Percentiles rank a stretch among this genome's conserved stretches.
Conservation (phyloP, 2,888 invertebrate species). For the Hermaeophaga mercurialis region DNA sequence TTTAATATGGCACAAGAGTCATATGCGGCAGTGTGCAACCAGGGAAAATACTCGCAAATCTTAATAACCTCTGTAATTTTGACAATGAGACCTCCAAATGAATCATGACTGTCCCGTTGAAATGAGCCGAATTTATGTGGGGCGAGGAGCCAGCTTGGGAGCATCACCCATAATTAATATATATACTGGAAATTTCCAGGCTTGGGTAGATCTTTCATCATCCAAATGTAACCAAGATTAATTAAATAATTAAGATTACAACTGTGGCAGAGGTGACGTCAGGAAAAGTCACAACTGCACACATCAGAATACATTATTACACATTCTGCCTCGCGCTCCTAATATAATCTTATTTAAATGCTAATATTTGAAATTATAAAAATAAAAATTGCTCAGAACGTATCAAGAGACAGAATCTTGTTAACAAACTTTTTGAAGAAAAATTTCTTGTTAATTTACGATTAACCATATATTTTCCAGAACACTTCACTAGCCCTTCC, state of each 20-base stretch:
- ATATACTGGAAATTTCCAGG: slow-evolving; percentile 40
- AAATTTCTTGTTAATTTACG: too few relatives aligned
- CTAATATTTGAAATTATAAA: too few relatives aligned
- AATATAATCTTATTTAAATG: too few relatives aligned
- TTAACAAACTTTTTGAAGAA: too few relatives aligned
- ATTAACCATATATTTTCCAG: too few relatives aligned
- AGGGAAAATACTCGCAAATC: slow-evolving; percentile 18
- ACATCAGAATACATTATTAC: too few relatives aligned
- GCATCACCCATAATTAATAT: slow-evolving; percentile 41
- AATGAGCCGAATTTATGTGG: slow-evolving; percentile 28
- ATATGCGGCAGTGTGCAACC: slow-evolving; percentile 5
- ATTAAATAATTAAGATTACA: slow-evolving; percentile 39
- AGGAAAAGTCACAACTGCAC: not conserved
- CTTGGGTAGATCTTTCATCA: slow-evolving; percentile 39
- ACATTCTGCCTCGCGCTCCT: too few relatives aligned
- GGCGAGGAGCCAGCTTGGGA: slow-evolving; percentile 34
- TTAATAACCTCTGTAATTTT: slow-evolving; percentile 27
- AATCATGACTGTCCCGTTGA: slow-evolving; percentile 29
- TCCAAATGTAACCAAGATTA: slow-evolving; percentile 42
- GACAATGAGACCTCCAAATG: slow-evolving; percentile 26
- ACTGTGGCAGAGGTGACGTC: slow-evolving; percentile 20
- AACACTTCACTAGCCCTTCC: too few relatives aligned
- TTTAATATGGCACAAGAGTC: not conserved
- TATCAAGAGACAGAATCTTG: too few relatives aligned
- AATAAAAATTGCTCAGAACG: too few relatives aligned